Percentiles rank a stretch among this genome's conserved stretches.
Conservation (phyloP, 2,888 invertebrate species). For the Agrochola lychnidis region DNA sequence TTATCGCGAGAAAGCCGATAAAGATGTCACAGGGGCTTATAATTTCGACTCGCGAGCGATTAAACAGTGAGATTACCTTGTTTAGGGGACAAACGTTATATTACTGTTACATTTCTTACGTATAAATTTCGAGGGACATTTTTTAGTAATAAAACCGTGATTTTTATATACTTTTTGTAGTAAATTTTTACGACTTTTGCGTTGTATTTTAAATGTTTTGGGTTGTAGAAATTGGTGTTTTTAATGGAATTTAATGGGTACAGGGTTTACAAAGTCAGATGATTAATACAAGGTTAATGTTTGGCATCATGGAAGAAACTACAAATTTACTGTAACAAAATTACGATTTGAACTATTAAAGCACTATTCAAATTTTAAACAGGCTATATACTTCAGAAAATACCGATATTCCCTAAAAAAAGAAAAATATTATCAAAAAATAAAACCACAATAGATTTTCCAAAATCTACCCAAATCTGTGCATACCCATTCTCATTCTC, state of each 20-base stretch:
- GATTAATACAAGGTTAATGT: constrained; percentile 36
- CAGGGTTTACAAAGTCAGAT: constrained; percentile 11
- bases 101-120: constrained; percentile 50
- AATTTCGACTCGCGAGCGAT: constrained; percentile 77
- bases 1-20: constrained; percentile 77
- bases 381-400: background rate
- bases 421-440: background rate
- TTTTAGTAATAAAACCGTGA: constrained; percentile 59
- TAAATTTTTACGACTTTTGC: constrained; percentile 50
- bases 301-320: constrained; percentile 20
- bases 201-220: constrained; percentile 38
- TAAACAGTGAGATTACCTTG: constrained; percentile 73
- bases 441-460: background rate
- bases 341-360: background rate
- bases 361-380: background rate
- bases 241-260: constrained; percentile 41
- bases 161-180: constrained; percentile 46
- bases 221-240: constrained; percentile 37
- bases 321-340: background rate
- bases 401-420: background rate
- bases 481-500: no score
- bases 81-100: constrained; percentile 73
- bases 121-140: constrained; percentile 61
- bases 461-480: background rate
- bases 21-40: constrained; percentile 85